Base-by-base conservation (phyloP, 2,888 invertebrate species). In the Acrocera orbiculus region DNA sequence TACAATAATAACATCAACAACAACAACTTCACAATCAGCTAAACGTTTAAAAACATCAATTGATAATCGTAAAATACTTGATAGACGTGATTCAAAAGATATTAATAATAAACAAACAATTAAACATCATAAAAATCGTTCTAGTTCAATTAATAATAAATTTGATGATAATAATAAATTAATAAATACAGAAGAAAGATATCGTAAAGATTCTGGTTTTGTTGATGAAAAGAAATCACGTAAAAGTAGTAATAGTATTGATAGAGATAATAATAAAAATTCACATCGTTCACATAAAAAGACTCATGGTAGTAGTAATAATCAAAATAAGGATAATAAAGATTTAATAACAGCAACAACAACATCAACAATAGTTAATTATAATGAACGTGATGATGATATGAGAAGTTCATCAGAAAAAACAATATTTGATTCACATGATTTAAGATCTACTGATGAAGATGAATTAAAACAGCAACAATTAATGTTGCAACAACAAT, bases 61-160 rank as follows among this genome's bases (percentile, higher is more conserved):
- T 9, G 65, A 67, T 24, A 61, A 64, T 40, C 58, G 59, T 40
- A 71, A 69, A 49, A 45, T 61, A 30, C 50, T 59, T 4, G 73
- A 75, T 51, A 62, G 79, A 38, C 62, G 77, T 36, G 78, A 80
- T 50, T 78, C 77, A 27, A 79, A 77, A 61, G 80, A 80, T 41
- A 56, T 5, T 11, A 19, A 19, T 8, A 19, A 19, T 8, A 34
- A 27, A 16, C 10, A 27, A 9, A 16, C 50, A 4, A 56, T 61
- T 2, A 64, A 61, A 43, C 51, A 47, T 44, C 46, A 48, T 30
- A 40, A 42, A 20, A 42, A 36, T 27, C 40, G 41, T 16, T 22
- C 27, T 13, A 37, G 34, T 15, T 38, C 37, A 8, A 20, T 39
- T 9, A 42, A 42, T 22, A 35, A 30, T n/a, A 41, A 16, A 14